Base-by-base conservation (phyloP, 2,888 invertebrate genomes). In the Andrena bucephala region DNA sequence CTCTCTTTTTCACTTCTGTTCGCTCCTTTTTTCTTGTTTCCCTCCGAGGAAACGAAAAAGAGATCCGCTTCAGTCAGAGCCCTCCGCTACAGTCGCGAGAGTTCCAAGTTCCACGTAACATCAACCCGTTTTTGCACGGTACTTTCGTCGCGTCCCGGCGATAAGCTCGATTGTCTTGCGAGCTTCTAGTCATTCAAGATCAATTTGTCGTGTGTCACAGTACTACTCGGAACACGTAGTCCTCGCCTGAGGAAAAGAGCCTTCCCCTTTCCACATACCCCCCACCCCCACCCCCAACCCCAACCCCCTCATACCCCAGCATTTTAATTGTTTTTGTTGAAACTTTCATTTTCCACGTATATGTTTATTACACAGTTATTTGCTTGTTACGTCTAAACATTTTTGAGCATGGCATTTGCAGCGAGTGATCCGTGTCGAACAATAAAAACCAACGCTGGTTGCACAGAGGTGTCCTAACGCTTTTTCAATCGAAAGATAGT, bases 361-460 rank as follows among this genome's bases (percentile, higher is more conserved):
- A 83, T 66, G 77, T 81, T 85, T 87, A 75, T 85, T 82, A 85
- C 87, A 87, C 86, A 81, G 42, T 86, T 83, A 88, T 81, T 78
- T 89, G 90, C 90, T 92, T 92, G 90, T 91, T 91, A 89, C 83
- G 85, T 90, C 83, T 87, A 88, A 86, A 88, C 81, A 87, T 90
- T 89, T 42, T 90, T 89, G 82, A 91, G 92, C 92, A 92, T 92
- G 92, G 90, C 90, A 92, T 90, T 91, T 89, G 89, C 91, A 90
- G 88, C 90, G 91, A 87, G 88, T 90, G 90, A 80, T 85, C 83
- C 86, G 78, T 88, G 83, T 89, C 89, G 87, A 89, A 77, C 71
- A 65, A 81, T 77, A 31, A 71, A 81, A 63, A 81, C 68, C 76
- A 60, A 72, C 27, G 81, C 59, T 67, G 68, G 65, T 70, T 77